Evolutionary conservation across 2,888 invertebrate genomes (phyloP), one percentile per base, ranked within the genome.

Genomic region (Aquatica leii): DNA sequence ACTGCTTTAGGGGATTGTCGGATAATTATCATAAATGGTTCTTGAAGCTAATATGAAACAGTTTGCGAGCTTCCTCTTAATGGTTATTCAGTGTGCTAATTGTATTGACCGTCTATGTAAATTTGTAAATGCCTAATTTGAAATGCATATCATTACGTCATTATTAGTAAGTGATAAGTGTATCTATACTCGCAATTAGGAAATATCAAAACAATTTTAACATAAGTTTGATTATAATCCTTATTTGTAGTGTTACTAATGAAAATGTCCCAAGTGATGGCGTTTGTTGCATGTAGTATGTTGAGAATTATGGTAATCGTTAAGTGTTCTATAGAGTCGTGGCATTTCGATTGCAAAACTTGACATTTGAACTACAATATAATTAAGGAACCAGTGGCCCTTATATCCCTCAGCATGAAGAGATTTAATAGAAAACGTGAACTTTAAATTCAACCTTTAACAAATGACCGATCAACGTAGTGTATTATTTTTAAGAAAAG

Each of bases 31-130:
- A 60, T 58, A 58, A 63, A 66, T 63, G 66, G 59, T 63, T 66
- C 66, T 66, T 66, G 60, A 62, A 63, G 66, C 55, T 66, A 66
- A 66, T 66, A 63, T 56, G 55, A 60, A 64, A 59, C 55, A 53
- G 63, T 63, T 63, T 51, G 64, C 51, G 51, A 64, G 64, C 51
- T 59, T 56, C 63, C 24, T 49, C 46, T 34, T 63, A 59, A 63
- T 63, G 59, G 46, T 51, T 63, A 63, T 63, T 55, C 64, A 64
- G 59, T 55, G 59, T 49, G 43, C 59, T 64, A 64, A 64, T 64
- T 59, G 54, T 64, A 64, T 60, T 55, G 53, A 59, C 64, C 48
- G 56, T 52, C 57, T 59, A 55, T 37, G 48, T 43, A 48, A 59
- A 59, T 55, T 18, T 55, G 21, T 20, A 21, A 18, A 59, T 50